Percentiles rank a stretch among this genome's conserved stretches.
phyloP scores from a whole-genome alignment of 2,888 invertebrate species.

The Agonum fuliginosum region DNA sequence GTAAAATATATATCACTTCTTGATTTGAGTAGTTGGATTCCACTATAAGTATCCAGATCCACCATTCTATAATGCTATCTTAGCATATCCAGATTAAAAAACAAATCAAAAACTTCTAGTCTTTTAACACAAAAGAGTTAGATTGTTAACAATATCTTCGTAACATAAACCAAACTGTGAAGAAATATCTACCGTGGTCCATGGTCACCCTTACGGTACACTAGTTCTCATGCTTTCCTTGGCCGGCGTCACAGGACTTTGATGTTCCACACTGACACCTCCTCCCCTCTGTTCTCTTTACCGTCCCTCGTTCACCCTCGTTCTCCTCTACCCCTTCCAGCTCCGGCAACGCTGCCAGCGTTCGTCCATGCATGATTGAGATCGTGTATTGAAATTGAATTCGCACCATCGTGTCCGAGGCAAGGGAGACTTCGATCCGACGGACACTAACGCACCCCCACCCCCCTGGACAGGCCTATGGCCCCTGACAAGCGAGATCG shows the following conservation, averaged over 20 bases:
- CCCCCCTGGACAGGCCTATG: neutral
- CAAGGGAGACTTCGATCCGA: constrained; percentile 46
- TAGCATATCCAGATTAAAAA: no score
- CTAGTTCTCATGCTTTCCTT: constrained; percentile 12
- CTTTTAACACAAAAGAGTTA: no score
- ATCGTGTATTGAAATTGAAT: constrained; percentile 74
- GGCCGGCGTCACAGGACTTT: constrained; percentile 64
- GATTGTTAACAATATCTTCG: no score
- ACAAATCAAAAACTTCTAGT: no score
- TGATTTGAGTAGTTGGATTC: no score
- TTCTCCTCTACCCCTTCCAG: constrained; percentile 60
- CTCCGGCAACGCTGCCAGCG: constrained; percentile 61
- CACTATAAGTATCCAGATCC: no score
- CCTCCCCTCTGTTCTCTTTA: constrained; percentile 56
- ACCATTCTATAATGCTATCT: no score
- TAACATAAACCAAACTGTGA: neutral
- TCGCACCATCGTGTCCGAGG: constrained; percentile 66
- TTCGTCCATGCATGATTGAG: constrained; percentile 72
- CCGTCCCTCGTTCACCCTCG: constrained; percentile 61
- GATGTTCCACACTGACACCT: constrained; percentile 65
- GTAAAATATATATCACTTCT: no score
- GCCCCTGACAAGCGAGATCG: constrained; percentile 37
- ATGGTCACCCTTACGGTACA: neutral
- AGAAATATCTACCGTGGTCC: neutral
- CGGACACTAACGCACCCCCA: constrained; percentile 40